These are phyloP conservation scores for Setophaga coronata DNA, from an alignment of 2,113 vertebrate species.

Conservation along the genomic window DNA sequence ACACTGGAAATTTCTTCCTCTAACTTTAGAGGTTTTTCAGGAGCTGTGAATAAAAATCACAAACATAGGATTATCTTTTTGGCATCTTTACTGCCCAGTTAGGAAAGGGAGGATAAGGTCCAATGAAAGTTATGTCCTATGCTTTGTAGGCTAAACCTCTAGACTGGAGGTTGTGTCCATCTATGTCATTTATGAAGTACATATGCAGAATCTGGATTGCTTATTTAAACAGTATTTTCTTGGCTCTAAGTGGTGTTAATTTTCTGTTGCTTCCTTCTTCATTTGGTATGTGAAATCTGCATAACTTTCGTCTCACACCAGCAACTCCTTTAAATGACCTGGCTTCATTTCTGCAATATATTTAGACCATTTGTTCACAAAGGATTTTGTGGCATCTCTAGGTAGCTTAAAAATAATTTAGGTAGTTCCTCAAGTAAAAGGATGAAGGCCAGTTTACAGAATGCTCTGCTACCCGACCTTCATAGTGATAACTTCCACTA, in stretches of 20 bases:
- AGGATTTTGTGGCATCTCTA: not conserved
- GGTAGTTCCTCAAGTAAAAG: not conserved
- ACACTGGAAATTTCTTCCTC: not conserved
- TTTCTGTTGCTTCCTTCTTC: constrained; percentile 21
- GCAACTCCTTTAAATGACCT: not conserved
- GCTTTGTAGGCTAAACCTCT: not conserved
- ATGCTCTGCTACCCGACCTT: not conserved
- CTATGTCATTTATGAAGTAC: not conserved
- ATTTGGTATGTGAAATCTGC: constrained; percentile 9
- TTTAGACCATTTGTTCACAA: constrained; percentile 23
- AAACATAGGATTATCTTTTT: not conserved
- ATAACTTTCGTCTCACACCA: not conserved
- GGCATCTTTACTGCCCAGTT: not conserved
- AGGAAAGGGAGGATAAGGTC: constrained; percentile 18
- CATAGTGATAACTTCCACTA: not conserved
- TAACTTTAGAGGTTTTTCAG: not conserved
- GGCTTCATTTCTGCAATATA: constrained; percentile 42
- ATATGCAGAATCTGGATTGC: not conserved
- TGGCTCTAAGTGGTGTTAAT: not conserved
- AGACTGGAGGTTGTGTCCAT: not conserved
- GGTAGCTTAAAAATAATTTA: constrained; percentile 16
- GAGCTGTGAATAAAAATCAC: not conserved
- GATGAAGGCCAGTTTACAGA: constrained; percentile 3
- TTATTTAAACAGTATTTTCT: constrained; percentile 40
- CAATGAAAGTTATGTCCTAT: constrained; percentile 23